Conservation (phyloP, 2,113 vertebrate species). For the Gobio gobio region DNA sequence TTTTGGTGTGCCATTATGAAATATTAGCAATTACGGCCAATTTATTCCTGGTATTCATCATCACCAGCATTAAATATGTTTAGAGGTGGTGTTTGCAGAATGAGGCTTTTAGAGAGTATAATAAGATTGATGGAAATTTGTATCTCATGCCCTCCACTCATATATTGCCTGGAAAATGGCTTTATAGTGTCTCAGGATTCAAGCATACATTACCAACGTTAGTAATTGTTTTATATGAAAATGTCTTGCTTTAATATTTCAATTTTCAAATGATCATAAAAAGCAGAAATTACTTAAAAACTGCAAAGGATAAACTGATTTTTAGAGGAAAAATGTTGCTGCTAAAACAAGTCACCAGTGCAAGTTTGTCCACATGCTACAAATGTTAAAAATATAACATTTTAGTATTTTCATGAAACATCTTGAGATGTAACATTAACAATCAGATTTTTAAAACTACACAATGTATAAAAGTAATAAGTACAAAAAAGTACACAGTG, state of each 20-base stretch:
- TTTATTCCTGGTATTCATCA: conserved; percentile 52
- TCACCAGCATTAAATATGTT: conserved; percentile 46
- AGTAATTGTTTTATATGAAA: conserved; percentile 50
- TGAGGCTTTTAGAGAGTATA: conserved; percentile 52
- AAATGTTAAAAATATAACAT: background rate
- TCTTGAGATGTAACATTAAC: background rate
- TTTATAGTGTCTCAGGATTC: conserved; percentile 41
- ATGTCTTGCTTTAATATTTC: conserved; percentile 53
- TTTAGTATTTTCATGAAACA: background rate
- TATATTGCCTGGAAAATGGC: conserved; percentile 34
- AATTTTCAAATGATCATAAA: conserved; percentile 34
- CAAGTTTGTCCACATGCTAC: background rate
- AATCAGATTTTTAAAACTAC: background rate
- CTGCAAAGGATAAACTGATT: conserved; percentile 17
- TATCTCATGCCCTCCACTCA: conserved; percentile 33
- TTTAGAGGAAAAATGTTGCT: background rate
- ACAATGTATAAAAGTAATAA: too few relatives aligned
- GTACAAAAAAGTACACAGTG: too few relatives aligned
- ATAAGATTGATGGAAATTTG: conserved; percentile 46
- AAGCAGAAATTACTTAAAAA: conserved; percentile 47
- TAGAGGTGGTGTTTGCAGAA: conserved; percentile 17
- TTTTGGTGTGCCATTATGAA: conserved; percentile 48
- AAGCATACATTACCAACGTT: conserved; percentile 33
- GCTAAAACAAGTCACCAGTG: background rate
- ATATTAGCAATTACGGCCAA: conserved; percentile 51